These are phyloP conservation scores for Thysanoteuthis rhombus DNA, from an alignment of 2,888 invertebrate genomes.

Conservation along the genomic window DNA sequence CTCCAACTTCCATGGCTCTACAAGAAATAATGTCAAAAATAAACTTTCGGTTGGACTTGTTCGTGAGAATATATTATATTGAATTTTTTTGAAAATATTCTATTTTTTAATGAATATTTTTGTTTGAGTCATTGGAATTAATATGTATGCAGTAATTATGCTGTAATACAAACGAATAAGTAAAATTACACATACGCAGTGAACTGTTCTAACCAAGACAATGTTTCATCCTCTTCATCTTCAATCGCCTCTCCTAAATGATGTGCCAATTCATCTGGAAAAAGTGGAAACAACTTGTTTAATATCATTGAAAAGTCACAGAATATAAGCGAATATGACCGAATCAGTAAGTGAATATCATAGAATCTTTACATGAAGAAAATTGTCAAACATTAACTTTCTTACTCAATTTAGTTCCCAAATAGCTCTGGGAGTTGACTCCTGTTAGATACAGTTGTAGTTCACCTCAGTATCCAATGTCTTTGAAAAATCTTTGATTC, in stretches of 20 bases:
- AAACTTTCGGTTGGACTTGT: too few relatives aligned
- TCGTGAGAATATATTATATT: too few relatives aligned
- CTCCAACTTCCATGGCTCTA: conserved; percentile 60
- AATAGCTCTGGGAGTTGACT: too few relatives aligned
- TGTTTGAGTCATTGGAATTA: too few relatives aligned
- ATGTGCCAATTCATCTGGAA: conserved; percentile 58
- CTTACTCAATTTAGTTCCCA: too few relatives aligned
- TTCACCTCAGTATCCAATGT: too few relatives aligned
- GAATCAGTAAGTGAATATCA: neutral
- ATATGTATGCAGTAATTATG: too few relatives aligned
- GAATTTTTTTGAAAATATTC: too few relatives aligned
- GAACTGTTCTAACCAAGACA: conserved; percentile 61
- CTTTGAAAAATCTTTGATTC: too few relatives aligned
- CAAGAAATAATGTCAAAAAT: conserved; percentile 33
- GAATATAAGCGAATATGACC: neutral
- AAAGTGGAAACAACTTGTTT: neutral
- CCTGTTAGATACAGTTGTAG: too few relatives aligned
- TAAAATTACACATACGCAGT: conserved; percentile 41
- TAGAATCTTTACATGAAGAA: neutral
- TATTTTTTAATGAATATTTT: too few relatives aligned
- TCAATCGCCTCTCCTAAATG: conserved; percentile 58
- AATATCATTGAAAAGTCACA: neutral
- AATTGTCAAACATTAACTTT: too few relatives aligned
- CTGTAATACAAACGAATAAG: neutral
- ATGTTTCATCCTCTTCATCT: conserved; percentile 52